phyloP scores from a whole-genome alignment of 2,797 vertebrate species.

The Dromococcyx pavoninus region DNA sequence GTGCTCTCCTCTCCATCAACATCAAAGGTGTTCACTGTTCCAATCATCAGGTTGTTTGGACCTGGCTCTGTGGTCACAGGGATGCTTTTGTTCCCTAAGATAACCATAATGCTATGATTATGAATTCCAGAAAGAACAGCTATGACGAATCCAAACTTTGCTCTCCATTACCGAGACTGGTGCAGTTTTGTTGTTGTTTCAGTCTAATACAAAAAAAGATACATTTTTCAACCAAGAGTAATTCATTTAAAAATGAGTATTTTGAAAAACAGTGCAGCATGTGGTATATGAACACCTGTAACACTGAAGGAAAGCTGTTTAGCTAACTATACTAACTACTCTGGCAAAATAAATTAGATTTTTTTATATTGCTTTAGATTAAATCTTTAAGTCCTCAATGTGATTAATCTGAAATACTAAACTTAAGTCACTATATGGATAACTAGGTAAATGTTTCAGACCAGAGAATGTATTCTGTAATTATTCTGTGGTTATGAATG shows the following conservation, averaged over 20 bases:
- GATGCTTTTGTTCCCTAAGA: background rate
- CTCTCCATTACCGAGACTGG: background rate
- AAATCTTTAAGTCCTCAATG: background rate
- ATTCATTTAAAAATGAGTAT: background rate
- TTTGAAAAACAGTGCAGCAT: background rate
- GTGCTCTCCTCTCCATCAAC: background rate
- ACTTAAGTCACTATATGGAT: background rate
- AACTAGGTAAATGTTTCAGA: background rate
- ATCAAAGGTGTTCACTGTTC: background rate
- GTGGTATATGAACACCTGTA: background rate
- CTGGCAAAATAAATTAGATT: background rate
- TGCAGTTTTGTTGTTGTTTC: accelerated
- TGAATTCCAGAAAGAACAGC: background rate
- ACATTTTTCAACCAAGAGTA: background rate
- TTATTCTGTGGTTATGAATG: background rate
- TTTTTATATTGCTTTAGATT: background rate
- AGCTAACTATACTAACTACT: background rate
- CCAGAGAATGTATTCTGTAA: accelerated
- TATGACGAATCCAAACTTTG: background rate
- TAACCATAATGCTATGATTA: accelerated
- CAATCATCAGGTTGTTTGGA: background rate
- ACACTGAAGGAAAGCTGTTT: background rate
- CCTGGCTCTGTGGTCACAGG: background rate
- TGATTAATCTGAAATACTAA: background rate
- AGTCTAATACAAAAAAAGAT: background rate